These are phyloP conservation scores for Bombus impatiens DNA, from an alignment of 1,140 invertebrate genomes.

Conservation along the genomic window DNA sequence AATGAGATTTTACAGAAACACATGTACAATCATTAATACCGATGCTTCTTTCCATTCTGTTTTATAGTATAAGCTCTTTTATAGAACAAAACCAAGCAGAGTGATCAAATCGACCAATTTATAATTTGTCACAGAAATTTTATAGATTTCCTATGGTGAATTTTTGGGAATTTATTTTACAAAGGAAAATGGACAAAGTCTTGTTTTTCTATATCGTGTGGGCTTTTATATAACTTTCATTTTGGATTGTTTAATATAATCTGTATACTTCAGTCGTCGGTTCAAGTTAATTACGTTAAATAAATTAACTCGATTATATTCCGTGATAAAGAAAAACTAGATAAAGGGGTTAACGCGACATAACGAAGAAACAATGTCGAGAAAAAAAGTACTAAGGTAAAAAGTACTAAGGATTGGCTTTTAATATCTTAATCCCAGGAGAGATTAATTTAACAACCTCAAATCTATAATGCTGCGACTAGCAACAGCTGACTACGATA, in stretches of 20 bases:
- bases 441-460: neutral
- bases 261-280: neutral
- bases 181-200: too few relatives aligned
- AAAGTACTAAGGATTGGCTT: neutral
- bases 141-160: too few relatives aligned
- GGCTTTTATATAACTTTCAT: too few relatives aligned
- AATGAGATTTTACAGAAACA: neutral
- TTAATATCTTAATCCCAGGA: neutral
- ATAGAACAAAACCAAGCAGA: too few relatives aligned
- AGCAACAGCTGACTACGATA: neutral
- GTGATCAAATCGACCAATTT: too few relatives aligned
- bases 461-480: neutral
- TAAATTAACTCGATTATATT: neutral
- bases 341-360: neutral
- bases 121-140: too few relatives aligned
- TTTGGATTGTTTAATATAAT: neutral
- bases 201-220: too few relatives aligned
- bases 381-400: neutral
- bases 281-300: neutral
- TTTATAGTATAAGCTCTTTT: too few relatives aligned
- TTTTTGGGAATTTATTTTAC: too few relatives aligned
- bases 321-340: neutral
- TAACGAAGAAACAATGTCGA: neutral
- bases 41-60: neutral
- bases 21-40: neutral